phyloP scores from a whole-genome alignment of 2,888 invertebrate genomes.

The Eupithecia subfuscata region DNA sequence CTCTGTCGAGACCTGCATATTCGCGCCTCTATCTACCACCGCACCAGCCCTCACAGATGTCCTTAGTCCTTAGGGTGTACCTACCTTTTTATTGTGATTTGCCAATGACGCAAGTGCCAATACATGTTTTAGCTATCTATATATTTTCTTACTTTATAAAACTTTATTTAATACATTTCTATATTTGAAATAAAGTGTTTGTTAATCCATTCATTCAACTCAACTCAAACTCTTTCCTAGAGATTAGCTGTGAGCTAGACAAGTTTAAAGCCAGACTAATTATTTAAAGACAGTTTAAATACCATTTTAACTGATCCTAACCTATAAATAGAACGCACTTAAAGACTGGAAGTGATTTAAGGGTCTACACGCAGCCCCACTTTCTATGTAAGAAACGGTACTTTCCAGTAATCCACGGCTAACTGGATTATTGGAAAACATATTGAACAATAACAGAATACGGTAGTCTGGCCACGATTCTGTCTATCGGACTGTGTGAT shows the following conservation, averaged over 20 bases:
- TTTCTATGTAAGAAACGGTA: constrained; percentile 70
- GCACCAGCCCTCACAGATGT: too few relatives aligned
- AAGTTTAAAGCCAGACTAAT: background rate
- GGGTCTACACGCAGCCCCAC: constrained; percentile 57
- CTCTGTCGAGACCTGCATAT: too few relatives aligned
- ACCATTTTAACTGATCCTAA: constrained; percentile 14
- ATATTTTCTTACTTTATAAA: too few relatives aligned
- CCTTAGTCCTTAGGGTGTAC: too few relatives aligned
- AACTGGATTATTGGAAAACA: constrained; percentile 81
- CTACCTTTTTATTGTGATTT: too few relatives aligned
- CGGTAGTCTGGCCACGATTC: constrained; percentile 76
- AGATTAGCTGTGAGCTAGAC: background rate
- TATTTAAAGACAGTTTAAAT: constrained; percentile 9
- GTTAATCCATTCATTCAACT: background rate
- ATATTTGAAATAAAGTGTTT: too few relatives aligned
- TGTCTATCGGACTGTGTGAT: constrained; percentile 56
- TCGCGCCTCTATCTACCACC: too few relatives aligned
- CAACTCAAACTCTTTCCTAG: background rate
- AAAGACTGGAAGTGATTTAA: constrained; percentile 49
- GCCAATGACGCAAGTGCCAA: too few relatives aligned
- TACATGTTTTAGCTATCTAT: too few relatives aligned
- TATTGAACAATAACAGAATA: constrained; percentile 80
- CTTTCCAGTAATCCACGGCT: constrained; percentile 68
- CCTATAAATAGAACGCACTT: constrained; percentile 36
- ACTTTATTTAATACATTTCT: too few relatives aligned